Evolutionary conservation across 1,140 invertebrate genomes (phyloP), one percentile per base, ranked within the genome.

Genomic region (Babylonia areolata): DNA sequence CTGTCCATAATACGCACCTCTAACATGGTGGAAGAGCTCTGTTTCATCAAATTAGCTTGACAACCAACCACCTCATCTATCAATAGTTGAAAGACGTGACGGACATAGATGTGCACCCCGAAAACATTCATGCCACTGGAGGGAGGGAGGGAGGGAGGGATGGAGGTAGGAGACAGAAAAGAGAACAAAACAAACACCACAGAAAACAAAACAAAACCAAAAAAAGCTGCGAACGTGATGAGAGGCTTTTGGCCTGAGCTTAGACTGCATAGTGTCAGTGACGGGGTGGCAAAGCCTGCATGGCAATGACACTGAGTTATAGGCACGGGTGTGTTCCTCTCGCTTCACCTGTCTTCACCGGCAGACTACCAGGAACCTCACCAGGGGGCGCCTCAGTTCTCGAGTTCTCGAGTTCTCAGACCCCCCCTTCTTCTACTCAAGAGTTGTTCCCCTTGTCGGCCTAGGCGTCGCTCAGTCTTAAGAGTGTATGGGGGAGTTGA

Each of bases 251-350:
- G 31, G 75, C 75, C 37, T 77, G 75, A 77, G 75, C 37, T 15
- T 20, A 3, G 75, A 77, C 75, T 77, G 15, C 75, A 40, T 40
- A 40, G 37, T 40, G 15, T 23, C 9, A 17, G 75, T 77, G 39
- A 77, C 75, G 75, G 75, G 33, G 37, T 77, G 75, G 75, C 75
- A 37, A 77, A 42, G 75, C 37, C 35, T 40, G 75, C 1, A 15
- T 77, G 40, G 82, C 64, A 84, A 84, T 73, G 82, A 84, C 82
- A 84, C 82, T 84, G 82, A 84, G 64, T 84, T 84, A 84, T 84
- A 84, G 82, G 82, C 82, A 71, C 82, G 64, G 64, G 82, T 84
- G 82, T 84, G 82, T 84, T 28, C 82, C 64, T 31, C 82, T 46
- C 82, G 82, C 82, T 84, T 84, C 82, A 84, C 82, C 82, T 84